phyloP scores from a whole-genome alignment of 2,113 vertebrate species.

The Clarias magur region DNA sequence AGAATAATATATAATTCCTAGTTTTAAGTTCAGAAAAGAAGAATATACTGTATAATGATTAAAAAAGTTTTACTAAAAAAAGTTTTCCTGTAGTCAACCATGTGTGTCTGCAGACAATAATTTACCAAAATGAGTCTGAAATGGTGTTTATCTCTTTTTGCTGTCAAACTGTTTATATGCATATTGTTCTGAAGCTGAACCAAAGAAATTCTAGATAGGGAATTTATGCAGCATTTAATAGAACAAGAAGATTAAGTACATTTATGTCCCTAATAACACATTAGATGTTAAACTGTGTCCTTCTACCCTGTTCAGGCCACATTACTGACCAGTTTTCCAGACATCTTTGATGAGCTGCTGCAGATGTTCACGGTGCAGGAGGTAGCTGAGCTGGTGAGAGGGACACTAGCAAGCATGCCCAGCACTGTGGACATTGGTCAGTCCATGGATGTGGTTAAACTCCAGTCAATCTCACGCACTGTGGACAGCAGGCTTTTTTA shows the following conservation, averaged over 20 bases:
- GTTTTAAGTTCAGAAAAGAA: too few species aligned
- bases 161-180: not conserved
- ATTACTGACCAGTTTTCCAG: constrained; percentile 90
- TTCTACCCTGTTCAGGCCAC: constrained; percentile 78
- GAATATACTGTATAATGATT: too few species aligned
- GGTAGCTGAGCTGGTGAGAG: constrained; percentile 92
- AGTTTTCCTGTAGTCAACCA: too few species aligned
- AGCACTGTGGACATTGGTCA: constrained; percentile 93
- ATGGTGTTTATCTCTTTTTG: too few species aligned
- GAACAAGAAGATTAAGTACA: not conserved
- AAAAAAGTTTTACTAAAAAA: too few species aligned
- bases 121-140: too few species aligned
- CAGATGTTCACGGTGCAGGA: constrained; percentile 98
- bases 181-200: not conserved
- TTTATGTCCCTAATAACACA: not conserved
- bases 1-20: too few species aligned
- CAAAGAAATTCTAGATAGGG: not conserved
- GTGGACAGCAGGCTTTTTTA: constrained; percentile 96
- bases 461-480: constrained; percentile 93
- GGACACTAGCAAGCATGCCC: constrained; percentile 93
- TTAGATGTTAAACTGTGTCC: not conserved
- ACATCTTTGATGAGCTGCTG: constrained; percentile 96
- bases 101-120: too few species aligned
- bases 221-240: not conserved
- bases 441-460: constrained; percentile 94